Conservation (phyloP, 1,140 invertebrate genomes). For the Proctacanthus coquilletti region DNA sequence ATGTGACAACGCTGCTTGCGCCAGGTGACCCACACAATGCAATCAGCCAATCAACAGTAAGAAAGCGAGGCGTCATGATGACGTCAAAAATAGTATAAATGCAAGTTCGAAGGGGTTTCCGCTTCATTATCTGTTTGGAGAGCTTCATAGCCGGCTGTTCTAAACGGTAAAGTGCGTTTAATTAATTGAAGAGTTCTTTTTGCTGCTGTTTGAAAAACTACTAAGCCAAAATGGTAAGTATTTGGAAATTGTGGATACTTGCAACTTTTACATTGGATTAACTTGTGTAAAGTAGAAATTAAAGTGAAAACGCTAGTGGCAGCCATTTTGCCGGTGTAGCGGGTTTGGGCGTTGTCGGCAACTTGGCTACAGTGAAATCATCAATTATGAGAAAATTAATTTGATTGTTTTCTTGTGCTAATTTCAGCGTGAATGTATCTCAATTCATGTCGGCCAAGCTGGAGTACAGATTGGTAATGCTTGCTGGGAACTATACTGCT, state of each 20-base stretch:
- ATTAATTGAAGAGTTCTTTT: conserved; percentile 3
- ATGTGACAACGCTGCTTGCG: background rate
- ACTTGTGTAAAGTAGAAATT: conserved; percentile 1
- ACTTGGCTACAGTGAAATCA: background rate
- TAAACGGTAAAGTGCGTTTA: background rate
- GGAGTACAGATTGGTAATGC: conserved; percentile 61
- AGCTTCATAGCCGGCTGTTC: conserved; percentile 7
- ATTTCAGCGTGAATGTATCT: conserved; percentile 45
- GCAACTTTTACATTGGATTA: background rate
- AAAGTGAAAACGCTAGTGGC: background rate
- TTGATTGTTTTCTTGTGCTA: conserved; percentile 1
- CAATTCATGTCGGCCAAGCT: conserved; percentile 58
- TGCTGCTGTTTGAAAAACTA: background rate
- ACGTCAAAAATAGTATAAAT: conserved; percentile 6
- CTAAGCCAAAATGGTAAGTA: conserved; percentile 8
- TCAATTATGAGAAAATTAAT: conserved; percentile 1
- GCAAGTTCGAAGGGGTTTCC: background rate
- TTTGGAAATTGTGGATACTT: background rate
- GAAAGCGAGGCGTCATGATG: conserved; percentile 3
- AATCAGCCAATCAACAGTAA: conserved; percentile 2
- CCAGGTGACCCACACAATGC: background rate
- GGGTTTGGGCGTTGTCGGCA: background rate
- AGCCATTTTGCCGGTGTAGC: background rate
- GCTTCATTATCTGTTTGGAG: conserved; percentile 7
- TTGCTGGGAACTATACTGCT: conserved; percentile 42